phyloP scores from a whole-genome alignment of 1,140 invertebrate species.

The Argopecten irradians region DNA sequence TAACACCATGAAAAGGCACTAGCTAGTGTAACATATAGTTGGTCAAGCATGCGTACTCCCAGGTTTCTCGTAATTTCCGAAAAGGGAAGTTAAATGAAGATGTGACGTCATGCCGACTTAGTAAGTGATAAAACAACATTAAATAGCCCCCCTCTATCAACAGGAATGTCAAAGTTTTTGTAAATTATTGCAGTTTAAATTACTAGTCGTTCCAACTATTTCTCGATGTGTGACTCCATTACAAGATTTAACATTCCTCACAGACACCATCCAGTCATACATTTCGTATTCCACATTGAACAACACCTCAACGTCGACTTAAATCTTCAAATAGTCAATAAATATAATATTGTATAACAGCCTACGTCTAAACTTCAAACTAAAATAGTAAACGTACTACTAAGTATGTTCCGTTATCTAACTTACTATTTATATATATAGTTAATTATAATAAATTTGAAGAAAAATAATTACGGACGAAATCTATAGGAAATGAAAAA shows the following conservation, averaged over 20 bases:
- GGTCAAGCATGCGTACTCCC: neutral
- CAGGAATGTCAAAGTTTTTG: neutral
- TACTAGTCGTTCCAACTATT: neutral
- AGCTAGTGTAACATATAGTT: neutral
- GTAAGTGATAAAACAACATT: neutral
- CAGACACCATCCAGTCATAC: too few species aligned
- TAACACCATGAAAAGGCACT: neutral
- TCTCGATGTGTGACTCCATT: neutral
- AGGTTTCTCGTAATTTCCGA: neutral
- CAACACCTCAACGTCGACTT: too few species aligned
- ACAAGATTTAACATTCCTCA: too few species aligned
- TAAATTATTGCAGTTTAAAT: neutral
- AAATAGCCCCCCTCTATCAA: neutral
- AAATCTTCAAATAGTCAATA: too few species aligned
- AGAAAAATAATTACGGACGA: too few species aligned
- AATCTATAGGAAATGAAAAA: too few species aligned
- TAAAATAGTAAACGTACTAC: too few species aligned
- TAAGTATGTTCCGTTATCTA: too few species aligned
- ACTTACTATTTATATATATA: too few species aligned
- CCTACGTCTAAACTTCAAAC: neutral
- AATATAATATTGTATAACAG: too few species aligned
- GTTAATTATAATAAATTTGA: too few species aligned
- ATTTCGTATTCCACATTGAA: too few species aligned
- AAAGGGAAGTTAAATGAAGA: neutral
- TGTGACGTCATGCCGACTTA: neutral